Percentiles rank a stretch among this genome's conserved stretches.
phyloP scores from a whole-genome alignment of 2,888 invertebrate genomes.

The Falcaria lacertinaria region DNA sequence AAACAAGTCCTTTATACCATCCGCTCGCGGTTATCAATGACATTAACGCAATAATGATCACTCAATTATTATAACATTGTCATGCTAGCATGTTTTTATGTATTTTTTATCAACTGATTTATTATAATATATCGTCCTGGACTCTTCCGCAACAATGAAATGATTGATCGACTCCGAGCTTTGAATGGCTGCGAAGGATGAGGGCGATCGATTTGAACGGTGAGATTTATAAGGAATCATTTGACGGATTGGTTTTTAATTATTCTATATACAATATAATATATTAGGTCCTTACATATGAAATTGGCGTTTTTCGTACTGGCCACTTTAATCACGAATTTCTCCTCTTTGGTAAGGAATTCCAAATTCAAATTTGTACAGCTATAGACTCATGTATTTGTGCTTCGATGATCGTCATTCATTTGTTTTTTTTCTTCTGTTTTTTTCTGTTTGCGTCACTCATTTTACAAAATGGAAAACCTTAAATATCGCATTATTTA shows the following conservation, averaged over 20 bases:
- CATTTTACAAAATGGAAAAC: too few species aligned
- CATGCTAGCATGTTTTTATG: conserved; percentile 27
- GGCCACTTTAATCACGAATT: too few species aligned
- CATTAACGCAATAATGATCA: conserved; percentile 30
- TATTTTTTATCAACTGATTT: conserved; percentile 40
- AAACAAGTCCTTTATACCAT: not conserved
- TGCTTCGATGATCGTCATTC: too few species aligned
- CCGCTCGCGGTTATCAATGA: not conserved
- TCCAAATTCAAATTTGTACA: too few species aligned
- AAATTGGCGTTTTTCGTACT: too few species aligned
- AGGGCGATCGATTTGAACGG: conserved; percentile 3
- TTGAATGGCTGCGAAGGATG: conserved; percentile 1
- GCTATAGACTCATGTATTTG: too few species aligned
- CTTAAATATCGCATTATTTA: too few species aligned
- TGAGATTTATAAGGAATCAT: not conserved
- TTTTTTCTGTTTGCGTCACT: too few species aligned
- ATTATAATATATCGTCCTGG: conserved; percentile 16
- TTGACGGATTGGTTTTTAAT: conserved; percentile 1
- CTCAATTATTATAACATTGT: conserved; percentile 54
- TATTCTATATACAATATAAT: not conserved
- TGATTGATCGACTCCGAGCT: conserved; percentile 1
- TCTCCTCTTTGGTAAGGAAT: too few species aligned
- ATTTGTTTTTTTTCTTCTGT: too few species aligned
- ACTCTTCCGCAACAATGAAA: conserved; percentile 1
- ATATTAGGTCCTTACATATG: too few species aligned